phyloP scores from a whole-genome alignment of 1,140 invertebrate genomes.

The Hetaerina americana region DNA sequence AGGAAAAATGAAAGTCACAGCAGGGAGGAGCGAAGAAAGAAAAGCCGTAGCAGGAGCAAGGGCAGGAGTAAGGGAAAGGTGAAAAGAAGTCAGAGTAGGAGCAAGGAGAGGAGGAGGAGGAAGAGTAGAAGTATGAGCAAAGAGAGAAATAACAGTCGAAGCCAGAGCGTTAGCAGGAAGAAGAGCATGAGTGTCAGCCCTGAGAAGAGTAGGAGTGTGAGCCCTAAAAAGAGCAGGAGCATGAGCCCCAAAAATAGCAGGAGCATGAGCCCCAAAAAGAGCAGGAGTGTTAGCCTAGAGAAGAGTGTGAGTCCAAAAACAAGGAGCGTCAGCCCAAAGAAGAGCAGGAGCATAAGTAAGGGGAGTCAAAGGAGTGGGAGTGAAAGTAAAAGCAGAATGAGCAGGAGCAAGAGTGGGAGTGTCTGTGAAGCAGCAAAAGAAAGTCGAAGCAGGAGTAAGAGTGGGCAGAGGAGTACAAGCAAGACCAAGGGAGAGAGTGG shows the following conservation, averaged over 20 bases:
- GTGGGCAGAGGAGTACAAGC: constrained; percentile 19
- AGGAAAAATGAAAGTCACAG: neutral
- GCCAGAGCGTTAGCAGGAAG: neutral
- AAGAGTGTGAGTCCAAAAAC: neutral
- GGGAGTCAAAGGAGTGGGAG: neutral
- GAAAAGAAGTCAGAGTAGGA: constrained; percentile 8
- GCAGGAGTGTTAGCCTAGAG: neutral
- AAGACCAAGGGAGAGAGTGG: constrained; percentile 7
- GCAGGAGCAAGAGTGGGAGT: constrained; percentile 1
- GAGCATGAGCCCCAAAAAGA: constrained; percentile 9
- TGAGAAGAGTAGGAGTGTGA: constrained; percentile 3
- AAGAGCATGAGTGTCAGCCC: neutral
- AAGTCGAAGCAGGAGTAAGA: constrained; percentile 15
- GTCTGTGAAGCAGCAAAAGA: constrained; percentile 7
- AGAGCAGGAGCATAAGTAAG: constrained; percentile 30
- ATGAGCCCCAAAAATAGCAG: constrained; percentile 20
- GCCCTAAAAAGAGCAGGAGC: constrained; percentile 6
- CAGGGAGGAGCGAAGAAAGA: neutral
- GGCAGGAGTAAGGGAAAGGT: constrained; percentile 5
- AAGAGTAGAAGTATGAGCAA: neutral
- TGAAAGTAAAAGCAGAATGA: neutral
- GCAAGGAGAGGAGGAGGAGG: neutral
- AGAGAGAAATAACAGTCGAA: neutral
- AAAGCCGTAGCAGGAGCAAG: neutral
- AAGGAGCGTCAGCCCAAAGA: constrained; percentile 13